Evolutionary conservation across 2,113 vertebrate species (phyloP), one percentile per base, ranked within the genome.

Genomic region (Phalacrocorax carbo): DNA sequence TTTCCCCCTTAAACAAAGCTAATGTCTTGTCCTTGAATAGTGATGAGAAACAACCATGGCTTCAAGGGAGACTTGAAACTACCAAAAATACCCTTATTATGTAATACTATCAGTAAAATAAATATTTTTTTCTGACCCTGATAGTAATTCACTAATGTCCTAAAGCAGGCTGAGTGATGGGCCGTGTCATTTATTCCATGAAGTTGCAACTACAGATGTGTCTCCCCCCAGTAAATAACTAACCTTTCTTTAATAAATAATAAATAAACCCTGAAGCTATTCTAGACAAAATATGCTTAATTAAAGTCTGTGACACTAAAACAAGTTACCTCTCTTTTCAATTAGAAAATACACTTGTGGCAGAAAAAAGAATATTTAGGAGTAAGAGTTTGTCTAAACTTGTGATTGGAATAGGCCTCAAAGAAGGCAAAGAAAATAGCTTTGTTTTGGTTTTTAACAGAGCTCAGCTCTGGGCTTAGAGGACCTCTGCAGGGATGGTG

Each of bases 181-280:
- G 58, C 68, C 61, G 20, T 61, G 73, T 70, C 81, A 78, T 70
- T 95, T 62, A 54, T 82, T 72, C 81, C 1, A 0, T 76, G 54
- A 68, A 85, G 71, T 65, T 94, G 70, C 44, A 94, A 42, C 81
- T 94, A 52, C 78, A 85, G 73, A 72, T 85, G 82, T 58, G 29
- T 54, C n/a, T 51, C 27, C 83, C 57, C 80, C 65, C 60, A 69
- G 2, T 85, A 97, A 94, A 84, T 96, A 94, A 89, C 93, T 83
- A 91, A 89, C 87, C 82, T 90, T 94, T 86, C 91, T 96, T 84
- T 91, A 96, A 96, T 95, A 96, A 96, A 95, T 95, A 96, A 97
- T 92, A 96, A 93, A 94, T 96, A 89, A 93, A 89, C 94, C 87
- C 70, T 61, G 81, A 44, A 93, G 91, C 78, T 88, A n/a, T 82